These are phyloP conservation scores for Tragelaphus strepsiceros DNA, from an alignment of 2,113 vertebrate genomes.

Conservation along the genomic window DNA sequence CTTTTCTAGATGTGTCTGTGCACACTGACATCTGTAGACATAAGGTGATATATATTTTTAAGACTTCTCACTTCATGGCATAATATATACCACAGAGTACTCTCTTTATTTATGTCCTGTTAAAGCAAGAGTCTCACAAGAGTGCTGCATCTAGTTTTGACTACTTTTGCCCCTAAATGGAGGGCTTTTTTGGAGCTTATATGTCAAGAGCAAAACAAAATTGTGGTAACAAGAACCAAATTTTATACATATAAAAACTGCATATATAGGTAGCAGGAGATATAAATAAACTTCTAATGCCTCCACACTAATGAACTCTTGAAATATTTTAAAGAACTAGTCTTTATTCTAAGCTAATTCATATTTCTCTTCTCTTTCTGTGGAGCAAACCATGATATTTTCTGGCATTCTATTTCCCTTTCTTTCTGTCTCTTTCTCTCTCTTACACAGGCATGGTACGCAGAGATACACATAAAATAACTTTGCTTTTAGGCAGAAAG, in stretches of 20 bases:
- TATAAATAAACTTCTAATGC: background rate
- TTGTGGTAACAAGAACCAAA: background rate
- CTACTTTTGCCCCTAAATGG: background rate
- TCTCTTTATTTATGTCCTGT: background rate
- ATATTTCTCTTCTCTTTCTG: background rate
- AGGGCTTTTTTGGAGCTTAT: background rate
- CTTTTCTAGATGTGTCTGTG: background rate
- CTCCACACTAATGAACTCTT: background rate
- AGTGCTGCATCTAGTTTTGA: background rate
- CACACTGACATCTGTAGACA: background rate
- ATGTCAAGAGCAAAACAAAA: background rate
- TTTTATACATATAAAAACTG: background rate
- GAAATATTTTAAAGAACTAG: background rate
- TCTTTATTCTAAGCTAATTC: background rate
- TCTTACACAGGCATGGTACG: background rate
- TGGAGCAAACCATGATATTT: background rate
- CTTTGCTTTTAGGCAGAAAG: background rate
- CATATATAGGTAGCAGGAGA: background rate
- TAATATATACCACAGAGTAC: background rate
- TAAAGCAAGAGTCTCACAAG: background rate
- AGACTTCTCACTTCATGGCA: background rate
- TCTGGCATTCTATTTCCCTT: background rate
- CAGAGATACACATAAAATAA: background rate
- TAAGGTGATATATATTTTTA: background rate
- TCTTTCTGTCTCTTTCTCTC: background rate